These are phyloP conservation scores for Gortyna flavago DNA, from an alignment of 2,888 invertebrate genomes.

Conservation along the genomic window DNA sequence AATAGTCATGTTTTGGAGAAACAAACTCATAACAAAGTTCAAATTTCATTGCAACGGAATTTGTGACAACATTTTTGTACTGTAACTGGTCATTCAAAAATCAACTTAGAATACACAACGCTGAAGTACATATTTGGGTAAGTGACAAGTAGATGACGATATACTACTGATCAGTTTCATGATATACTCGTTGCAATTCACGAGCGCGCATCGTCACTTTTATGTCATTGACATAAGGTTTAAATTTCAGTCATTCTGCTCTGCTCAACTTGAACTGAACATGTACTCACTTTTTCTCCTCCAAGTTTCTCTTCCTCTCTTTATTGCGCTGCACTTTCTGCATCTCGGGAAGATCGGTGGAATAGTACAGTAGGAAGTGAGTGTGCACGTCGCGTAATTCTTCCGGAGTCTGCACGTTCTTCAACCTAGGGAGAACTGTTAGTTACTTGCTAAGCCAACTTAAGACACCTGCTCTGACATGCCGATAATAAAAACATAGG, in stretches of 20 bases:
- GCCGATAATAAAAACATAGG: not conserved
- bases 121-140: not conserved
- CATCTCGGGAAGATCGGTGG: conserved; percentile 95
- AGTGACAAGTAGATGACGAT: no score
- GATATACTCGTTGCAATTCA: not conserved
- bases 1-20: not conserved
- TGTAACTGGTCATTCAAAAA: not conserved
- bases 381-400: conserved; percentile 98
- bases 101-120: not conserved
- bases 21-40: not conserved
- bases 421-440: conserved; percentile 84
- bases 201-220: not conserved
- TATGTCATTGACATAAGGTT: not conserved
- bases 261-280: not conserved
- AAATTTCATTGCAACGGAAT: not conserved
- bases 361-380: conserved; percentile 98
- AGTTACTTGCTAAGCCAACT: not conserved
- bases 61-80: not conserved
- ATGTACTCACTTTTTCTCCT: conserved; percentile 87
- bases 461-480: not conserved
- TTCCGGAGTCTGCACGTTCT: conserved; percentile 95
- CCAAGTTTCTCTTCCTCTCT: conserved; percentile 91
- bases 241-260: not conserved
- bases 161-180: not conserved
- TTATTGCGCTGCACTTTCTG: conserved; percentile 93